Evolutionary conservation across 2,113 vertebrate species (phyloP), one percentile per base, ranked within the genome.

Genomic region (Upupa epops): DNA sequence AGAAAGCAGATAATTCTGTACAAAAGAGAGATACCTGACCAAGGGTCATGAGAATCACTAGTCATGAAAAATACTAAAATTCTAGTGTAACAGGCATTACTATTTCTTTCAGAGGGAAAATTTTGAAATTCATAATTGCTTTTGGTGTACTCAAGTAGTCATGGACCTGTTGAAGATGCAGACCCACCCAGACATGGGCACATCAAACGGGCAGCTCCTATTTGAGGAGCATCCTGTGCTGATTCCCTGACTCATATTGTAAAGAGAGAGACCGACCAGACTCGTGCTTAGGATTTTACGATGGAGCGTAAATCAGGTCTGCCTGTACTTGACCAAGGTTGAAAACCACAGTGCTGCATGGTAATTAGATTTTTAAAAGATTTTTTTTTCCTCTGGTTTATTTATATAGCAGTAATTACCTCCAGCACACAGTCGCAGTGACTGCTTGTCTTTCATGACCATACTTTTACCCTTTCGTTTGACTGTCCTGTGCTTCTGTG

Each of bases 381-480:
- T 78, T 73, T 95, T 96, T 95, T 96, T 92, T 88, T 75, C 90
- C 95, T 92, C 94, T 94, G 87, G 93, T 97, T 97, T 97, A 95
- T 97, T 97, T 97, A 97, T 97, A 95, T 94, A 95, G 88, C 68
- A 74, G 94, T 97, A 97, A 98, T 97, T 97, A 97, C 96, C 93
- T 73, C 96, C 94, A 95, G 93, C 69, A 78, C 91, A 97, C 91
- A 94, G 94, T 94, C 63, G 31, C 61, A 83, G 88, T 93, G 92
- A 90, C 95, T 93, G 92, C 94, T 97, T 84, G 77, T 94, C 95
- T 95, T 97, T 92, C 84, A 94, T 71, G 92, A 76, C 76, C 93
- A 88, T 89, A 75, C 74, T 69, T 93, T 92, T 90, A 93, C 94
- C 88, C 48, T 93, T 94, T 95, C 92, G 64, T 96, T 94, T 94